phyloP scores from a whole-genome alignment of 2,113 vertebrate species.

The Carettochelys insculpta region DNA sequence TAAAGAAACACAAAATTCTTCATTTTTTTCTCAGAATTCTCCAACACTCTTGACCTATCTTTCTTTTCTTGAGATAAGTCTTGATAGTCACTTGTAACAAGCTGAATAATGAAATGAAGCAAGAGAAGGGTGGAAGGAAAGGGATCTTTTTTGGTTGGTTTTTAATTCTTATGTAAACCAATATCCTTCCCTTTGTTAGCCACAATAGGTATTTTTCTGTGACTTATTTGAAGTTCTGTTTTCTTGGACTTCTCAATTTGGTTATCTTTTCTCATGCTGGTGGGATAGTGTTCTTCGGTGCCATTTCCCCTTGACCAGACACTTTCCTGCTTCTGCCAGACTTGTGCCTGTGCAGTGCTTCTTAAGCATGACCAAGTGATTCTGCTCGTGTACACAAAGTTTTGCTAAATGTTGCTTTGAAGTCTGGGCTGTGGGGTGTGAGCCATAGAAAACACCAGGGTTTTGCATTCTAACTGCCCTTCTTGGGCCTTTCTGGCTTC shows the following conservation, averaged over 20 bases:
- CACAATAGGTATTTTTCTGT: not conserved
- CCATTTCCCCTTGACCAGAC: not conserved
- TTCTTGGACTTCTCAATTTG: not conserved
- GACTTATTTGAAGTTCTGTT: not conserved
- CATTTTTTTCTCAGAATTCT: not conserved
- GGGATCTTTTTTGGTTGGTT: not conserved
- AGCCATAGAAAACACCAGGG: not conserved
- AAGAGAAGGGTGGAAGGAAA: not conserved
- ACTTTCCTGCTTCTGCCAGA: not conserved
- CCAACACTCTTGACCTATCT: not conserved
- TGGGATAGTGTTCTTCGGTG: not conserved
- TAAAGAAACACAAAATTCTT: not conserved
- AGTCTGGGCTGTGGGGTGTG: not conserved
- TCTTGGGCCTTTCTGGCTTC: not conserved
- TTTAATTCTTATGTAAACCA: not conserved
- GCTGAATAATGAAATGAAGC: not conserved
- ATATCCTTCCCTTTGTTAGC: not conserved
- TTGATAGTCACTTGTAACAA: not conserved
- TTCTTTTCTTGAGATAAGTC: not conserved
- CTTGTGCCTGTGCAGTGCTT: not conserved
- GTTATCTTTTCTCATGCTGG: not conserved
- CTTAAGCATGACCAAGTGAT: not conserved
- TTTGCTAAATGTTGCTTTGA: not conserved
- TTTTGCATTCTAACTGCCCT: not conserved
- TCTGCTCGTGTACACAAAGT: not conserved